These are phyloP conservation scores for Paracyclopina nana DNA, from an alignment of 1,140 invertebrate species.

Conservation along the genomic window DNA sequence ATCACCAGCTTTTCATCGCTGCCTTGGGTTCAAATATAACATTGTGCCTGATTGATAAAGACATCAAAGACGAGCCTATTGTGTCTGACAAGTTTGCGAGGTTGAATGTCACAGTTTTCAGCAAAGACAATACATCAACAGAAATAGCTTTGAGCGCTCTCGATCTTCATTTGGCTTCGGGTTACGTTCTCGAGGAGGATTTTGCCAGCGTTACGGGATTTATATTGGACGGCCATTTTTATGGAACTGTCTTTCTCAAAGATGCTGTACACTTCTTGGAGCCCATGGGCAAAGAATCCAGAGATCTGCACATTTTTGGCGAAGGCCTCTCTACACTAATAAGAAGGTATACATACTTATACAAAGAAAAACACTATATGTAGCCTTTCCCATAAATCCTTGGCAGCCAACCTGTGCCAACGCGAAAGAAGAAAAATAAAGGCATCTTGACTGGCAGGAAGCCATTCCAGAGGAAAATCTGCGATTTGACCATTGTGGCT, in stretches of 20 bases:
- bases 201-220: slow-evolving; percentile 6
- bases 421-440: not conserved
- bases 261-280: slow-evolving; percentile 10
- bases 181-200: not conserved
- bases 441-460: not conserved
- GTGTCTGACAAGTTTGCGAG: not conserved
- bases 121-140: not conserved
- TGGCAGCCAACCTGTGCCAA: not conserved
- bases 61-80: not conserved
- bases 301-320: slow-evolving; percentile 10
- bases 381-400: not conserved
- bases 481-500: slow-evolving; percentile 11
- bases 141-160: not conserved
- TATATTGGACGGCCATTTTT: slow-evolving; percentile 1
- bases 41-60: not conserved
- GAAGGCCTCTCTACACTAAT: not conserved
- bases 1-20: not conserved
- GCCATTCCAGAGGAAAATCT: not conserved
- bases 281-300: not conserved
- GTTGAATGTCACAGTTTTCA: slow-evolving; percentile 2
- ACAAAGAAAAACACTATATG: not conserved
- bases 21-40: not conserved
- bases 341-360: not conserved
- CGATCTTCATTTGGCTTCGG: not conserved
- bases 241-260: slow-evolving; percentile 3